Evolutionary conservation across 2,888 invertebrate species (phyloP), one percentile per base, ranked within the genome.

Genomic region (Quadriops clusia): DNA sequence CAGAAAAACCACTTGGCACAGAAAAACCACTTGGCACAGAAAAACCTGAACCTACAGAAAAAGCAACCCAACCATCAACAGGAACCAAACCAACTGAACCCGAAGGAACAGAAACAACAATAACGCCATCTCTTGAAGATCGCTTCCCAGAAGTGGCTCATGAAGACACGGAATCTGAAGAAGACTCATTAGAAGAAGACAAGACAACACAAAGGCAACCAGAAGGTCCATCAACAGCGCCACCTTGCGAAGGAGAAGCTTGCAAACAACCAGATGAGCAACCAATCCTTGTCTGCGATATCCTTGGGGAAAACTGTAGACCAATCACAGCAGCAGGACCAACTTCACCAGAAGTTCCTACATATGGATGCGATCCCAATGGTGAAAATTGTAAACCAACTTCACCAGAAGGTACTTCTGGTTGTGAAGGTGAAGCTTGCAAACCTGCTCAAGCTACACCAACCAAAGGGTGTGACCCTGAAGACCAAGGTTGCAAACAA

Each of bases 101-200:
- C 13, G 12, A 28, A 10, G 10, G 27, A 35, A 21, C 27, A 24
- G 11, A 13, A 15, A 15, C 23, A 2, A 23, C 23, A 21, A n/a
- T 27, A 20, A 10, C 30, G n/a, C 16, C 27, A 21, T 9, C 16
- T 10, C 13, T 14, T 12, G 16, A 22, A 3, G 23, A 22, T 12
- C 23, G 12, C 23, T 11, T 9, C 7, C 10, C 27, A 9, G 22
- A 13, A 22, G 22, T 24, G 21, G 8, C 11, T 13, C 15, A 18
- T 15, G 15, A 13, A 5, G 20, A 32, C 17, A 22, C 22, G 7
- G 9, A 27, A n/a, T 10, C 17, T 9, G 29, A 24, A 18, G n/a
- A 24, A 29, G 11, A 7, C 17, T 23, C 7, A 11, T 4, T 20
- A 27, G 16, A 21, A 6, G 36, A 25, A 17, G 15, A 12, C 11